phyloP scores from a whole-genome alignment of 2,888 invertebrate species.

The Gortyna flavago region DNA sequence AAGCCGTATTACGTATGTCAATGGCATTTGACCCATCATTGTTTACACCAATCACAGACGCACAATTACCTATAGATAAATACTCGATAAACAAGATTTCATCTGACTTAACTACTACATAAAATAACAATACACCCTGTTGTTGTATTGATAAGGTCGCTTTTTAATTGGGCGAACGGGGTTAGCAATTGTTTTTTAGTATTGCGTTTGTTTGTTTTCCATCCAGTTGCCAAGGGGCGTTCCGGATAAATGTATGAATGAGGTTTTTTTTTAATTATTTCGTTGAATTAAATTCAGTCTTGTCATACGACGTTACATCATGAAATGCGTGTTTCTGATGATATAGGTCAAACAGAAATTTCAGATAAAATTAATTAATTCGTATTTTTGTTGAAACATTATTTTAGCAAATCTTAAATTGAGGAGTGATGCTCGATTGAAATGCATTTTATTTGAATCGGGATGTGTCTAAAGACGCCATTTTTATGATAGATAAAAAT shows the following conservation, averaged over 20 bases:
- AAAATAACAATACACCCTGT: slow-evolving; percentile 63
- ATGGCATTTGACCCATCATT: slow-evolving; percentile 76
- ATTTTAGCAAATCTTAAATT: background rate
- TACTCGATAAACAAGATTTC: slow-evolving; percentile 71
- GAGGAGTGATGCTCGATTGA: background rate
- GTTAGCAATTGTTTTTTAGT: slow-evolving; percentile 64
- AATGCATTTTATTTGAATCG: slow-evolving; percentile 10
- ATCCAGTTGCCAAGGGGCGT: slow-evolving; percentile 67
- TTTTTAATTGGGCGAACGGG: slow-evolving; percentile 54
- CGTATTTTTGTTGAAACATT: slow-evolving; percentile 19
- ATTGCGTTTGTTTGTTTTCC: slow-evolving; percentile 70
- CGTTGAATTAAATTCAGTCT: slow-evolving; percentile 2
- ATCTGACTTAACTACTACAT: slow-evolving; percentile 60
- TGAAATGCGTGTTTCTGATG: slow-evolving; percentile 20
- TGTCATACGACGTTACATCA: slow-evolving; percentile 24
- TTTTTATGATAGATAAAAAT: background rate
- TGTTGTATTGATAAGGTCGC: slow-evolving; percentile 61
- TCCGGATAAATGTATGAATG: slow-evolving; percentile 44
- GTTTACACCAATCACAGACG: slow-evolving; percentile 69
- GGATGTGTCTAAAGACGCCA: no score
- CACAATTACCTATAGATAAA: slow-evolving; percentile 75
- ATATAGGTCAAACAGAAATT: slow-evolving; percentile 54
- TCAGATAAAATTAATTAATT: slow-evolving; percentile 41
- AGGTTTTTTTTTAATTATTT: slow-evolving; percentile 10
- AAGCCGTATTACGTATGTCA: slow-evolving; percentile 72